phyloP scores from a whole-genome alignment of 2,888 invertebrate genomes.

The Erannis defoliaria region DNA sequence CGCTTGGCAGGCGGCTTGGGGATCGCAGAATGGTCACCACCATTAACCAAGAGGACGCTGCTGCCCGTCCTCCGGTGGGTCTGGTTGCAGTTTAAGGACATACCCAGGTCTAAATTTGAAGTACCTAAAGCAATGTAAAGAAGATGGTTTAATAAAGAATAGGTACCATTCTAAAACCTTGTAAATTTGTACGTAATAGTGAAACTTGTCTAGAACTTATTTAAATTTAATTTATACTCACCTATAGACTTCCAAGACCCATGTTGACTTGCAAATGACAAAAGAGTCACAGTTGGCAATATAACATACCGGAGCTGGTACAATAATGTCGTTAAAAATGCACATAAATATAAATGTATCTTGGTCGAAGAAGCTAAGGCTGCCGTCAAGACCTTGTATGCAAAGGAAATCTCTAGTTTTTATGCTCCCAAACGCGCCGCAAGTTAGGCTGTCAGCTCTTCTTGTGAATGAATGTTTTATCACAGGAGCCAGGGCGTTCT shows the following conservation, averaged over 20 bases:
- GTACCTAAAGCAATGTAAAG: too few relatives aligned
- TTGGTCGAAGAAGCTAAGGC: conserved; percentile 96
- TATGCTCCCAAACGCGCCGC: conserved; percentile 95
- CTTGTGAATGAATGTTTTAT: conserved; percentile 94
- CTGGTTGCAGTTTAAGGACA: too few relatives aligned
- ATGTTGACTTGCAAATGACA: conserved; percentile 92
- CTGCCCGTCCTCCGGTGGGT: too few relatives aligned
- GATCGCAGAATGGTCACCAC: too few relatives aligned
- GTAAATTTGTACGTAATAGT: not conserved
- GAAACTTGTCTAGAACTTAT: not conserved
- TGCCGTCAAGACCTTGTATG: conserved; percentile 96
- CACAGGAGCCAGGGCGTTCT: conserved; percentile 89
- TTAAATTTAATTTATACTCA: conserved; percentile 64
- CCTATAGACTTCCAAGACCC: conserved; percentile 95
- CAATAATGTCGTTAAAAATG: conserved; percentile 91
- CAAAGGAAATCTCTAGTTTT: conserved; percentile 95
- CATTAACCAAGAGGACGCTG: too few relatives aligned
- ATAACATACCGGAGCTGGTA: conserved; percentile 95
- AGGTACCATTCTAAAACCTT: too few relatives aligned
- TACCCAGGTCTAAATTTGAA: too few relatives aligned
- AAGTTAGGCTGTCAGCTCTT: conserved; percentile 91
- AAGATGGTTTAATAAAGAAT: too few relatives aligned
- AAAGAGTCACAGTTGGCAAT: conserved; percentile 94
- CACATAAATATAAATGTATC: conserved; percentile 95
- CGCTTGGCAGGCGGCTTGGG: too few relatives aligned